Evolutionary conservation across 2,888 invertebrate species (phyloP).

Genomic region (Pseudanteris insignis): DNA sequence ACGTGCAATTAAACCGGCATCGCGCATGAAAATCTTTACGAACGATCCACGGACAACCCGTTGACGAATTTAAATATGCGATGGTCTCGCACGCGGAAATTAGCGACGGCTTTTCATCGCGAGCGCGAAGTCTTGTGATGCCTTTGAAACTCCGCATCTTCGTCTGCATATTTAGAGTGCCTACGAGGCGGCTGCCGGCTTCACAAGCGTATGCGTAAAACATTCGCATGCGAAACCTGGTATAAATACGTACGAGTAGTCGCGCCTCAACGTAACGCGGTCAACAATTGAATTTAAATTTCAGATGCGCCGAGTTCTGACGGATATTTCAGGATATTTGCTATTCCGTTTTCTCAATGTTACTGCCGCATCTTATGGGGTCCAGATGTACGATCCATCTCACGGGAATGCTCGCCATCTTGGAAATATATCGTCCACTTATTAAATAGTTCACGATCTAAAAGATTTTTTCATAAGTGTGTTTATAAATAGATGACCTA

Average conservation of each 20-base stretch:
- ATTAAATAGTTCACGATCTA: too few species aligned
- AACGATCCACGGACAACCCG: too few species aligned
- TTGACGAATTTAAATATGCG: slow-evolving; percentile 32
- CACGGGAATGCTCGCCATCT: background rate
- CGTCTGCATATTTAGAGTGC: slow-evolving; percentile 40
- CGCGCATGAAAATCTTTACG: too few species aligned
- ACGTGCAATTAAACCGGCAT: too few species aligned
- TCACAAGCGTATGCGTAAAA: slow-evolving; percentile 36
- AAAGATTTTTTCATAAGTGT: too few species aligned
- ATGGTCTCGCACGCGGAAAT: slow-evolving; percentile 17
- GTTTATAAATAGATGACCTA: too few species aligned
- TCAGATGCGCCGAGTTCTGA: slow-evolving; percentile 39
- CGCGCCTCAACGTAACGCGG: slow-evolving; percentile 40
- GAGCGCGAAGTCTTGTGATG: slow-evolving; percentile 5
- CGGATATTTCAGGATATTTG: slow-evolving; percentile 40
- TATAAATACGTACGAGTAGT: slow-evolving; percentile 39
- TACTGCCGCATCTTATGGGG: too few species aligned
- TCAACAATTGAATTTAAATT: slow-evolving; percentile 46
- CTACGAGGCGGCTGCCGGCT: slow-evolving; percentile 17
- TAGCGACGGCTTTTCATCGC: slow-evolving; percentile 30
- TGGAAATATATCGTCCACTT: too few species aligned
- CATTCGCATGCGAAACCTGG: slow-evolving; percentile 37
- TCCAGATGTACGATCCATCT: too few species aligned
- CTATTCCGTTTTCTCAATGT: slow-evolving; percentile 44
- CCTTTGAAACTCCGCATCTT: slow-evolving; percentile 33